Conservation (phyloP, 2,797 vertebrate species). For the Xiphorhynchus erythropygius region DNA sequence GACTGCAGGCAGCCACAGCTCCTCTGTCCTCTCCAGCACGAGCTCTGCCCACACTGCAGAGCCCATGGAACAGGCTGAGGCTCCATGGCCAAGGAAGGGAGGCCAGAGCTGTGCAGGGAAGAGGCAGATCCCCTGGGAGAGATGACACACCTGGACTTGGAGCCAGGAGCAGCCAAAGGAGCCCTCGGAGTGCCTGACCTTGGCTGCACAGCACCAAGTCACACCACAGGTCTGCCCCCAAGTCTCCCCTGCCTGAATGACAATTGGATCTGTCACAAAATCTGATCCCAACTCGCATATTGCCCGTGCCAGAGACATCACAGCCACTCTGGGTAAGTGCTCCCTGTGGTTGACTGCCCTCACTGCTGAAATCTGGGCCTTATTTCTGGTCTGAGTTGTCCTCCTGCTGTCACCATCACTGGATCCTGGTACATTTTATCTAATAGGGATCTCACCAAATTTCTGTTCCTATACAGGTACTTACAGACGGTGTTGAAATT, state of each 20-base stretch:
- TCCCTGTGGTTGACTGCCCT: background rate
- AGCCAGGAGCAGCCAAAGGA: background rate
- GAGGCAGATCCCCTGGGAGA: rapidly evolving
- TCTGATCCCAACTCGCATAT: background rate
- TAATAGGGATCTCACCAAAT: background rate
- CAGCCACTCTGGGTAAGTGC: background rate
- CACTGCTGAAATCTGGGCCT: background rate
- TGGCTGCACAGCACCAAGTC: background rate
- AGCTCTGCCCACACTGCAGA: background rate
- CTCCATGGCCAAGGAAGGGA: rapidly evolving
- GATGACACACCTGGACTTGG: background rate
- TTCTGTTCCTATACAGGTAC: background rate
- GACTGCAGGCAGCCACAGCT: background rate
- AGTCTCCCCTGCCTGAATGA: background rate
- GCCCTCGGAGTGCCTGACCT: background rate
- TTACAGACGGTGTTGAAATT: background rate
- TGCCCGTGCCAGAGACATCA: background rate
- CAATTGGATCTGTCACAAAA: rapidly evolving
- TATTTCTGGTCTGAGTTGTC: background rate
- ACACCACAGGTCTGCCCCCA: background rate
- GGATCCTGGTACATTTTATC: background rate
- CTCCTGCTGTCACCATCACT: background rate
- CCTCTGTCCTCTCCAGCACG: rapidly evolving
- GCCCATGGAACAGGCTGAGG: rapidly evolving
- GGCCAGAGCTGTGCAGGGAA: rapidly evolving